These are phyloP conservation scores for Dinoponera quadriceps DNA, from an alignment of 1,140 invertebrate species.

Conservation along the genomic window DNA sequence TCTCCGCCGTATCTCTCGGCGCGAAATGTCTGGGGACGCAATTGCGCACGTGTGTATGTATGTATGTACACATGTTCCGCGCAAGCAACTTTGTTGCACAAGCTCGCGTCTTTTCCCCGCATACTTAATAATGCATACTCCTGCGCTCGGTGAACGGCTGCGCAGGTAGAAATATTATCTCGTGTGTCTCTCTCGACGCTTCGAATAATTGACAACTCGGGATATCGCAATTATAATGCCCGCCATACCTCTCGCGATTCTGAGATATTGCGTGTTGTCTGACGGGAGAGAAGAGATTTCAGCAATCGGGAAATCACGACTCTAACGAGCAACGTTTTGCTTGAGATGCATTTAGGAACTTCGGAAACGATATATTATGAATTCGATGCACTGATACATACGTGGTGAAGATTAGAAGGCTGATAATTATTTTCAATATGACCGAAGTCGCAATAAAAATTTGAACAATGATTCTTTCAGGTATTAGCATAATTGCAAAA, in stretches of 20 bases:
- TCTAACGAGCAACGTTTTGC: too few species aligned
- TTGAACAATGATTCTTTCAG: too few species aligned
- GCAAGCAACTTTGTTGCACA: conserved; percentile 17
- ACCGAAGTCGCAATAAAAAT: too few species aligned
- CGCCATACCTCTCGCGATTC: too few species aligned
- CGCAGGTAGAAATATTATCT: background rate
- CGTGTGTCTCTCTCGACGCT: background rate
- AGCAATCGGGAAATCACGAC: too few species aligned
- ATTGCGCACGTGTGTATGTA: background rate
- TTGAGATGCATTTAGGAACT: too few species aligned
- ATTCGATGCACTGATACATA: too few species aligned
- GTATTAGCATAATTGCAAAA: too few species aligned
- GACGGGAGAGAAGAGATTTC: too few species aligned
- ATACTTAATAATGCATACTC: conserved; percentile 5
- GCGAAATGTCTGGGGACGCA: conserved; percentile 27
- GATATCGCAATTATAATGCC: background rate
- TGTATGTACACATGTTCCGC: background rate
- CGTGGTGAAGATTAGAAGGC: too few species aligned
- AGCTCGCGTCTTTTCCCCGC: conserved; percentile 29
- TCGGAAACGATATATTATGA: too few species aligned
- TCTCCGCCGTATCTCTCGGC: conserved; percentile 6
- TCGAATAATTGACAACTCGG: background rate
- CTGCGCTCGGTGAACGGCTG: conserved; percentile 13
- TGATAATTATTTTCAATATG: too few species aligned
- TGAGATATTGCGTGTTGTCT: background rate